phyloP scores from a whole-genome alignment of 2,888 invertebrate genomes.

The Tetragonula carbonaria region DNA sequence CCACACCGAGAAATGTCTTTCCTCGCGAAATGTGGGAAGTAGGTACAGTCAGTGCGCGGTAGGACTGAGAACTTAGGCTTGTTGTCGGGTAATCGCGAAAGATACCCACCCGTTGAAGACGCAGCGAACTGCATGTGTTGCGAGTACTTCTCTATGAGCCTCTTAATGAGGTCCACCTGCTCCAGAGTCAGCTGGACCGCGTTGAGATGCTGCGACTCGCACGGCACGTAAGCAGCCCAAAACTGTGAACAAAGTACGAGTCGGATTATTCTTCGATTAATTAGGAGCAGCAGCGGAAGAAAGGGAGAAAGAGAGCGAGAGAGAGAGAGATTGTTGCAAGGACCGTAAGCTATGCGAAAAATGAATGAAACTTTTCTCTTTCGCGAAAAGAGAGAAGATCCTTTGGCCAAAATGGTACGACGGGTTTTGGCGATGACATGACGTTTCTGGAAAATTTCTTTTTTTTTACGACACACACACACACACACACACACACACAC shows the following conservation, averaged over 20 bases:
- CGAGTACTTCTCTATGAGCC: conserved; percentile 89
- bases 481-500: too few relatives aligned
- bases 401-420: too few relatives aligned
- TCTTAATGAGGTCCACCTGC: conserved; percentile 90
- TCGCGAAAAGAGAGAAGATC: background rate
- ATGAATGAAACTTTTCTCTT: background rate
- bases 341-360: background rate
- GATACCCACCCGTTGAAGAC: conserved; percentile 87
- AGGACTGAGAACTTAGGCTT: background rate
- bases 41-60: background rate
- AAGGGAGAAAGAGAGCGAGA: background rate
- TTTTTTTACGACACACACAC: too few relatives aligned
- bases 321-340: background rate
- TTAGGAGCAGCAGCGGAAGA: conserved; percentile 9
- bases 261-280: conserved; percentile 31
- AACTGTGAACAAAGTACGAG: conserved; percentile 84
- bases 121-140: conserved; percentile 87
- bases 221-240: conserved; percentile 90
- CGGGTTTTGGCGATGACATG: background rate
- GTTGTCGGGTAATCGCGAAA: conserved; percentile 36
- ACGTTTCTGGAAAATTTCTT: background rate
- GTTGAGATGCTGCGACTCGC: conserved; percentile 89
- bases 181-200: conserved; percentile 90
- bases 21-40: background rate
- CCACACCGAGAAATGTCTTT: background rate